These are phyloP conservation scores for Paralichthys olivaceus DNA, from an alignment of 2,113 vertebrate species.

Conservation along the genomic window DNA sequence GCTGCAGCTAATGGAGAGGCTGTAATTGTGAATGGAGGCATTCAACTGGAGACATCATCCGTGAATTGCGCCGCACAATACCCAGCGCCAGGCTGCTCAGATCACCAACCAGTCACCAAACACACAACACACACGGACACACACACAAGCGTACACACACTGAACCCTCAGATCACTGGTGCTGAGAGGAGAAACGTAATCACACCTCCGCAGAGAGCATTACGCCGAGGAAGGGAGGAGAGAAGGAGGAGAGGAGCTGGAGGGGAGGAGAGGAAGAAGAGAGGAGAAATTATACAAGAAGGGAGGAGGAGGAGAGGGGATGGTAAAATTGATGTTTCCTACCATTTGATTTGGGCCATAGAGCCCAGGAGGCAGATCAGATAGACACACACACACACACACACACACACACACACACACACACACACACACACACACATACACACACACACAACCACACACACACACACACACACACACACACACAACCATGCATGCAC, in stretches of 20 bases:
- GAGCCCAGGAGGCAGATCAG: conserved; percentile 71
- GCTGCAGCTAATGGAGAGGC: conserved; percentile 80
- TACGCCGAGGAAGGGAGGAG: conserved; percentile 51
- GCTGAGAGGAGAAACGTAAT: conserved; percentile 75
- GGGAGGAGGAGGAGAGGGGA: conserved; percentile 47
- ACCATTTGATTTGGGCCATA: conserved; percentile 76
- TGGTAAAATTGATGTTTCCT: conserved; percentile 76
- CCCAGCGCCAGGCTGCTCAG: conserved; percentile 74
- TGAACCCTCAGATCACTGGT: conserved; percentile 64
- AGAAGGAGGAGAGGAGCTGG: conserved; percentile 31
- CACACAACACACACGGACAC: conserved; percentile 41
- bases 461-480: conserved; percentile 7
- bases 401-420: conserved; percentile 6
- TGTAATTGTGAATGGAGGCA: conserved; percentile 82
- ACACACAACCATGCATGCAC: not conserved
- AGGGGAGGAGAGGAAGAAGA: conserved; percentile 45
- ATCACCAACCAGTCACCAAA: conserved; percentile 74
- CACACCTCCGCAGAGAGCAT: conserved; percentile 68
- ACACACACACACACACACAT: conserved; percentile 1
- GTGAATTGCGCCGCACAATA: conserved; percentile 79
- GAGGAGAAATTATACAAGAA: conserved; percentile 53
- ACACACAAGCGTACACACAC: conserved; percentile 31
- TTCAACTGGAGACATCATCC: conserved; percentile 80
- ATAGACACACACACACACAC: conserved; percentile 36
- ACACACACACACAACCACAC: not conserved